phyloP scores from a whole-genome alignment of 2,113 vertebrate genomes.

The Eupsittula cactorum region DNA sequence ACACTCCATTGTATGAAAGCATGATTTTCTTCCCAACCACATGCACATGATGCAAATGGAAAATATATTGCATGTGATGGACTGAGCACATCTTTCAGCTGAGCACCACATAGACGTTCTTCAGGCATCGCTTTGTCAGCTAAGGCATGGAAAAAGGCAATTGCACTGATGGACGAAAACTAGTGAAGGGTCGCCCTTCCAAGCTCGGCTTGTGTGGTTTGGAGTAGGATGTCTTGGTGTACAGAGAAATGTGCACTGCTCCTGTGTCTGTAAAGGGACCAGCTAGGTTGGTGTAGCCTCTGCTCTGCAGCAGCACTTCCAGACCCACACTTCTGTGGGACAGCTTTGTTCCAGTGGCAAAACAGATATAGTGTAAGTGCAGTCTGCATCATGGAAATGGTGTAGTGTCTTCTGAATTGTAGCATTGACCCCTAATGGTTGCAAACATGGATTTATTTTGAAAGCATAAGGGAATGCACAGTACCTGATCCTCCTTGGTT shows the following conservation, averaged over 20 bases:
- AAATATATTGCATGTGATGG: neutral
- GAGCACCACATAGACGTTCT: neutral
- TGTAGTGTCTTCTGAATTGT: neutral
- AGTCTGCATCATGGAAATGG: neutral
- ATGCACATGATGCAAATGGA: neutral
- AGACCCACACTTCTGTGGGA: neutral
- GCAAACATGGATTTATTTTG: neutral
- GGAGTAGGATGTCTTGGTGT: neutral
- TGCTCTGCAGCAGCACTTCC: neutral
- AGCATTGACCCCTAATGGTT: neutral
- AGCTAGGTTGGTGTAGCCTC: neutral
- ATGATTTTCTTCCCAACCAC: neutral
- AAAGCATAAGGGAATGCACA: neutral
- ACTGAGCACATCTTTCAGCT: neutral
- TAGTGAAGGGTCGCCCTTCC: neutral
- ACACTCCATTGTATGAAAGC: neutral
- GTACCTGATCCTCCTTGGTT: neutral
- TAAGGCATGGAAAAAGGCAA: rapidly evolving
- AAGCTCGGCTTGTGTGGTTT: neutral
- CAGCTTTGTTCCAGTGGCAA: neutral
- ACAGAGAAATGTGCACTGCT: neutral
- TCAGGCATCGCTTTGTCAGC: neutral
- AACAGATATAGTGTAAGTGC: neutral
- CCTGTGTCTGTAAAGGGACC: rapidly evolving
- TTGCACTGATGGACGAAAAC: neutral